Percentiles rank a stretch among this genome's conserved stretches.
Conservation (phyloP, 2,888 invertebrate genomes). For the Mylabris sibirica region DNA sequence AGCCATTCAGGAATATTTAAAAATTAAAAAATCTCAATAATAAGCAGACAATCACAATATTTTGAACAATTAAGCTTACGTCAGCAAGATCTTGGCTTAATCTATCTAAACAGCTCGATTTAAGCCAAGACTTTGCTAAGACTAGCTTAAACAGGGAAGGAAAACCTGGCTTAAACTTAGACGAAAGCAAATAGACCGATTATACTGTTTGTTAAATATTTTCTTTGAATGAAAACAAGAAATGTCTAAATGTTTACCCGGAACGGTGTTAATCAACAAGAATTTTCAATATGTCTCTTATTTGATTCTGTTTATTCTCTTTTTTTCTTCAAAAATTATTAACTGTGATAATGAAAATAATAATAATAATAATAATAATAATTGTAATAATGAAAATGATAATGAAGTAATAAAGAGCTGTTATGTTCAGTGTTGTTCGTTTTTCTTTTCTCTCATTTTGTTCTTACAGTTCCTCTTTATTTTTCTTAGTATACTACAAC, state of each 20-base stretch:
- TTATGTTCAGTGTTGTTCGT: slow-evolving; percentile 28
- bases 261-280: background rate
- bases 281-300: slow-evolving; percentile 3
- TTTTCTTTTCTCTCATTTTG: slow-evolving; percentile 11
- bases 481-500: no score
- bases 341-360: slow-evolving; percentile 34
- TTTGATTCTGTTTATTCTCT: no score
- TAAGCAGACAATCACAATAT: slow-evolving; percentile 1
- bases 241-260: background rate
- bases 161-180: no score
- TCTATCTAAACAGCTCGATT: no score
- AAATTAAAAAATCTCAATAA: background rate
- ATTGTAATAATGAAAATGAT: slow-evolving; percentile 24
- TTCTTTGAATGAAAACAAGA: background rate
- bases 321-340: slow-evolving; percentile 23
- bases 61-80: background rate
- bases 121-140: no score
- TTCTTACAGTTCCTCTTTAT: no score
- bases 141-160: no score
- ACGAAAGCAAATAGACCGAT: background rate
- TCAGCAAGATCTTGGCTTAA: no score
- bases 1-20: background rate
- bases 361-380: no score
- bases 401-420: slow-evolving; percentile 24
- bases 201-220: background rate